These are phyloP conservation scores for Stichopus horrens DNA, from an alignment of 53 echinoderm and acorn worm genomes.

Conservation along the genomic window DNA sequence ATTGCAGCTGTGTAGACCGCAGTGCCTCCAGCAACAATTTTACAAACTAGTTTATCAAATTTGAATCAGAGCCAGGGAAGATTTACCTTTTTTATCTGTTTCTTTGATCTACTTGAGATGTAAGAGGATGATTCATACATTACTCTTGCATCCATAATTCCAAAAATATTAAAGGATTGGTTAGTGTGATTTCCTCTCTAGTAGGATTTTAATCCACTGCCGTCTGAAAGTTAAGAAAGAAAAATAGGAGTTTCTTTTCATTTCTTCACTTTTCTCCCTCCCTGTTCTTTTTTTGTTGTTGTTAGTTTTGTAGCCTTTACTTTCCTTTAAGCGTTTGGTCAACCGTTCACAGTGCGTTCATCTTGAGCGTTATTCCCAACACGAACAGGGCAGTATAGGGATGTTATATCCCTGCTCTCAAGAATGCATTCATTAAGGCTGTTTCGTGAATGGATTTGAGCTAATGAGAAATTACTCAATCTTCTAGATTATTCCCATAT, in stretches of 20 bases:
- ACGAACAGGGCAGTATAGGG: not conserved
- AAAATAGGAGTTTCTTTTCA: not conserved
- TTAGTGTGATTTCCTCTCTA: not conserved
- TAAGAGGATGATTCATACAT: constrained; percentile 30
- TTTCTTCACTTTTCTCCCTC: not conserved
- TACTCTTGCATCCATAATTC: constrained; percentile 14
- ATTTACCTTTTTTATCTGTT: not conserved
- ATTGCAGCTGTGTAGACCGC: constrained; percentile 2
- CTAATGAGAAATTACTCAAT: not conserved
- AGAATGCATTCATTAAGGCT: not conserved
- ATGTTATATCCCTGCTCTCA: not conserved
- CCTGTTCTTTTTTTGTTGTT: not conserved
- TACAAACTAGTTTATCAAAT: constrained; percentile 38
- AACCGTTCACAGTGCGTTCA: not conserved
- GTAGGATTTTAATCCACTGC: not conserved
- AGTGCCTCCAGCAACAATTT: constrained; percentile 23
- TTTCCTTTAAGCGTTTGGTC: not conserved
- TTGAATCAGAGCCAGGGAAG: not conserved
- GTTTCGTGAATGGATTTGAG: not conserved
- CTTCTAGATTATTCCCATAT: not conserved
- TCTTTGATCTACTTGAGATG: constrained; percentile 2
- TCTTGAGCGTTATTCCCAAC: not conserved
- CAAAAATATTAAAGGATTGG: constrained; percentile 1
- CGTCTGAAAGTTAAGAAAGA: not conserved
- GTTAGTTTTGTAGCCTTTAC: not conserved